Evolutionary conservation across 2,113 vertebrate species (phyloP).

Genomic region (Notothenia rossii): DNA sequence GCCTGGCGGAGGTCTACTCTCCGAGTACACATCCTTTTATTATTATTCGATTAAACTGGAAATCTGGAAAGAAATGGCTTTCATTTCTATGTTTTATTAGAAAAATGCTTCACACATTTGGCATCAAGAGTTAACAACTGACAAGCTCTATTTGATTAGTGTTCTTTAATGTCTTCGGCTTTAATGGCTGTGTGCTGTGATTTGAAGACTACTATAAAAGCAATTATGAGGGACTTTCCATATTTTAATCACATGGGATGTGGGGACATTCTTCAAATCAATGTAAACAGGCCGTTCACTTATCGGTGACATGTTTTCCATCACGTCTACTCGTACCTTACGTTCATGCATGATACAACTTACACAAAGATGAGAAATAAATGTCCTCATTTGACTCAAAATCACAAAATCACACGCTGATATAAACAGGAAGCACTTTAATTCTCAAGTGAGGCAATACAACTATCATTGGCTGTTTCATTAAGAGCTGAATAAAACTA

Average conservation of each 20-base stretch:
- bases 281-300: conserved; percentile 1
- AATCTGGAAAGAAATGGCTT: not conserved
- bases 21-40: too few relatives aligned
- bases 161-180: conserved; percentile 21
- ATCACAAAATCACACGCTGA: not conserved
- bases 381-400: conserved; percentile 22
- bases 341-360: not conserved
- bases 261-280: conserved; percentile 42
- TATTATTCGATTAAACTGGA: too few relatives aligned
- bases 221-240: conserved; percentile 66
- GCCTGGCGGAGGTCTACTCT: too few relatives aligned
- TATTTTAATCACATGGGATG: conserved; percentile 64
- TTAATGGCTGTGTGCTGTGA: conserved; percentile 35
- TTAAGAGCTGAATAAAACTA: not conserved
- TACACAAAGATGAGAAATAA: not conserved
- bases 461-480: not conserved
- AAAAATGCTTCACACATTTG: not conserved
- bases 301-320: not conserved
- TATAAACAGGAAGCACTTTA: not conserved
- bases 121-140: not conserved
- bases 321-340: not conserved
- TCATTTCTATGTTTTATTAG: not conserved
- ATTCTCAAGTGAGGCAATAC: not conserved
- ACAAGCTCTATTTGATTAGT: conserved; percentile 2
- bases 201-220: conserved; percentile 43